A percentile compares a stretch with the other conserved stretches of the same genome.
Evolutionary conservation across 2,888 invertebrate species (phyloP).

Genomic region (Nipponacmea schrenckii): DNA sequence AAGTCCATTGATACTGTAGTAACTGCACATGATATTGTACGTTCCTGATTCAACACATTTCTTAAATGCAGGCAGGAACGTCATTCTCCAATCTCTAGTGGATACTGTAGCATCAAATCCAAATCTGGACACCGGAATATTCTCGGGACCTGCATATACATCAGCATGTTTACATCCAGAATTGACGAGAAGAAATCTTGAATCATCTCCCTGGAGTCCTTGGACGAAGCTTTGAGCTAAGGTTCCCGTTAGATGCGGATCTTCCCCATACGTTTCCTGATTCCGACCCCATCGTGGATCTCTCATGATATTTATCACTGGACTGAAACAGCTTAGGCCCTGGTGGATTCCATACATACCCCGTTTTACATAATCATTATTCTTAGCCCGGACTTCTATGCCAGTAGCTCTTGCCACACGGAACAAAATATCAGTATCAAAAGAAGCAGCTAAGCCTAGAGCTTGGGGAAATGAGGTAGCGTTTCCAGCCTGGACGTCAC

Average conservation of each 20-base stretch:
- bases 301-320: slow-evolving; percentile 56
- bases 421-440: slow-evolving; percentile 31
- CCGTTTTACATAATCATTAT: slow-evolving; percentile 18
- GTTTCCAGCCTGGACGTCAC: slow-evolving; percentile 45
- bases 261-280: slow-evolving; percentile 62
- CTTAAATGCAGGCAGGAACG: slow-evolving; percentile 57
- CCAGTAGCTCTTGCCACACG: slow-evolving; percentile 21
- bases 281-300: slow-evolving; percentile 55
- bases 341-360: slow-evolving; percentile 35
- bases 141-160: slow-evolving; percentile 60
- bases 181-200: slow-evolving; percentile 47
- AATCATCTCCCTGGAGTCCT: slow-evolving; percentile 53
- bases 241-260: slow-evolving; percentile 50
- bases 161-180: slow-evolving; percentile 62
- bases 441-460: slow-evolving; percentile 53
- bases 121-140: slow-evolving; percentile 45
- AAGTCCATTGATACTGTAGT: slow-evolving; percentile 57
- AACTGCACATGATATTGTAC: slow-evolving; percentile 59
- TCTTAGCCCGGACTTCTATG: slow-evolving; percentile 22
- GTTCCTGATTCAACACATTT: slow-evolving; percentile 56
- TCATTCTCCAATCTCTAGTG: slow-evolving; percentile 50
- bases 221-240: slow-evolving; percentile 43
- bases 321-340: slow-evolving; percentile 52
- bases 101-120: slow-evolving; percentile 46
- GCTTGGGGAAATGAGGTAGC: slow-evolving; percentile 57